Evolutionary conservation across 1,140 invertebrate genomes (phyloP).

Genomic region (Eupeodes corollae): DNA sequence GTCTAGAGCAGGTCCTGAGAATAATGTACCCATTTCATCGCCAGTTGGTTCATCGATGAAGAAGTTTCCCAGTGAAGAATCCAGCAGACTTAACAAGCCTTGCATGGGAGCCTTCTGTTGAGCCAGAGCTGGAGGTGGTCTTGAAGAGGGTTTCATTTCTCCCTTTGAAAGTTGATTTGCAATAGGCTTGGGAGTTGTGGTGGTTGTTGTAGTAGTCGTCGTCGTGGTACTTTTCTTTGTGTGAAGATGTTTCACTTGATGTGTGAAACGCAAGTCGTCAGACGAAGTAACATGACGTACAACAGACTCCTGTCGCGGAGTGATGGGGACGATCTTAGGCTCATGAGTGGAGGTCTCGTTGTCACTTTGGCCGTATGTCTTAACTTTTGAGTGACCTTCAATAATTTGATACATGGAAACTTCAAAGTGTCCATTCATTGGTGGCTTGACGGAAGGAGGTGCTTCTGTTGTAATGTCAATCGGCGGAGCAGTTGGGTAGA

Average conservation of each 20-base stretch:
- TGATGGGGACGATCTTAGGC: conserved; percentile 33
- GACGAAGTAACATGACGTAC: conserved; percentile 26
- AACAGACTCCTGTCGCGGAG: conserved; percentile 29
- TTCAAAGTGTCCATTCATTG: conserved; percentile 47
- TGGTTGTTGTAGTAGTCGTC: conserved; percentile 4
- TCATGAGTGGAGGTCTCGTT: conserved; percentile 28
- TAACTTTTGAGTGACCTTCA: conserved; percentile 71
- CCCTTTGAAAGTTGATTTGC: conserved; percentile 4
- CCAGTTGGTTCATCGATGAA: conserved; percentile 4
- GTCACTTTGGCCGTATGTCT: conserved; percentile 62
- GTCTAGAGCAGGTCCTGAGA: conserved; percentile 13
- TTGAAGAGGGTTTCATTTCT: neutral
- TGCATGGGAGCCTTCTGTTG: conserved; percentile 18
- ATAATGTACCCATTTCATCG: neutral
- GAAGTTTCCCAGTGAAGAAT: conserved; percentile 18
- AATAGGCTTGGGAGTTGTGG: conserved; percentile 1
- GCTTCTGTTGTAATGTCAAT: conserved; percentile 27
- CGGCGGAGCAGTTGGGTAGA: conserved; percentile 37
- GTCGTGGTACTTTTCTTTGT: conserved; percentile 24
- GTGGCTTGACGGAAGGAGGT: conserved; percentile 44
- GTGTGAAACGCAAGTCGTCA: conserved; percentile 24
- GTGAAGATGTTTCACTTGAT: conserved; percentile 34
- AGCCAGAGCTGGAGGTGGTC: neutral
- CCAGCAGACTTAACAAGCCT: conserved; percentile 27
- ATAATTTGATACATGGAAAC: conserved; percentile 66